Percentiles rank a stretch among this genome's conserved stretches.
phyloP scores from a whole-genome alignment of 2,797 vertebrate genomes.

The Xyrichtys novacula region DNA sequence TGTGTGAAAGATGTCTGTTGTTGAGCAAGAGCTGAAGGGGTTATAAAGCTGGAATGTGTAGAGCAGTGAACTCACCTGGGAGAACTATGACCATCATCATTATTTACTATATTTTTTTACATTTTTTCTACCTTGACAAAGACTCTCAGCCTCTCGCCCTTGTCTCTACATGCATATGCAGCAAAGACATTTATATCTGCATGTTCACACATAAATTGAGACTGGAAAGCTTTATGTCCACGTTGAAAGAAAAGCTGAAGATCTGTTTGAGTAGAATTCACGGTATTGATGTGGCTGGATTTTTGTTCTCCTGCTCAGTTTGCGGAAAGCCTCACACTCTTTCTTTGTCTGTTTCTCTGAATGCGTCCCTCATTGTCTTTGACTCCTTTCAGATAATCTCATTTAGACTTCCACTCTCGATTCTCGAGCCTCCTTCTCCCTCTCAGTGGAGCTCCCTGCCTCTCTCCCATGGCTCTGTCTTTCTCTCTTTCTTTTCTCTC shows the following conservation, averaged over 20 bases:
- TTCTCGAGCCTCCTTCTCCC: conserved; percentile 70
- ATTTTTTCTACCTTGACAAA: neutral
- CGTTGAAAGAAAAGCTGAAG: conserved; percentile 50
- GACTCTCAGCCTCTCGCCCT: neutral
- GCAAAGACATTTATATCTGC: conserved; percentile 32
- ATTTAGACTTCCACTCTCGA: conserved; percentile 78
- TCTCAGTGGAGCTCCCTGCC: conserved; percentile 61
- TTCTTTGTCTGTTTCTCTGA: conserved; percentile 70
- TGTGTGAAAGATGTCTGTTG: no score
- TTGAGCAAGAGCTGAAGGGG: no score
- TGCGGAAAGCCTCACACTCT: conserved; percentile 63
- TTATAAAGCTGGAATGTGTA: neutral
- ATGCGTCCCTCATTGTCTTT: conserved; percentile 76
- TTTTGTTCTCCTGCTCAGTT: conserved; percentile 49
- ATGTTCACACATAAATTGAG: conserved; percentile 43
- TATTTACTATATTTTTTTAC: neutral
- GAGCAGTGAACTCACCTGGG: neutral
- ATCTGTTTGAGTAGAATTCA: conserved; percentile 43
- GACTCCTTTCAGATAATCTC: conserved; percentile 81
- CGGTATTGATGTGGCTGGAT: conserved; percentile 31
- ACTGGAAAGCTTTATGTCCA: conserved; percentile 44
- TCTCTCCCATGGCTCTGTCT: conserved; percentile 70
- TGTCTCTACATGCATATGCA: conserved; percentile 14
- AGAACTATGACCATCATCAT: neutral
- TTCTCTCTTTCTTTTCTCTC: conserved; percentile 62